These are phyloP conservation scores for Heteromormyrus szaboi DNA, from an alignment of 2,797 vertebrate species.

Conservation along the genomic window DNA sequence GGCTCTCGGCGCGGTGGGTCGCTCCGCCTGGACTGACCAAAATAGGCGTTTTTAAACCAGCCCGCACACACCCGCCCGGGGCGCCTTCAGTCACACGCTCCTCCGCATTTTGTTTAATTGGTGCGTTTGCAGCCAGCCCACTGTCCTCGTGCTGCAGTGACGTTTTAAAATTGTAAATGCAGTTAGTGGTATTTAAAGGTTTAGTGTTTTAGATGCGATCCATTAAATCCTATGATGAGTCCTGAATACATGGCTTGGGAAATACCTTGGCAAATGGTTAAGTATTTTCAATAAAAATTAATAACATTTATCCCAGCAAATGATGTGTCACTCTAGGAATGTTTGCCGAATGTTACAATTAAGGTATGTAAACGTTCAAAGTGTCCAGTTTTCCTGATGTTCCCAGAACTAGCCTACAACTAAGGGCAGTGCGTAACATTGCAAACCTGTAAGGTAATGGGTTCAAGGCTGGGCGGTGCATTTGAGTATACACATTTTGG, in stretches of 20 bases:
- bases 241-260: background rate
- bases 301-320: background rate
- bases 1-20: slow-evolving; percentile 40
- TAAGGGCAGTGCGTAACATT: background rate
- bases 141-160: background rate
- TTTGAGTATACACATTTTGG: background rate
- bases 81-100: background rate
- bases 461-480: background rate
- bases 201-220: background rate
- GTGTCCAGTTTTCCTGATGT: background rate
- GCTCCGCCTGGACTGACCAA: slow-evolving; percentile 37
- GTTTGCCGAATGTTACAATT: background rate
- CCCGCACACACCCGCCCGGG: background rate
- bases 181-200: background rate
- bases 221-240: background rate
- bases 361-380: background rate
- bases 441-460: background rate
- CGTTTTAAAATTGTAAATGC: background rate
- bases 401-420: background rate
- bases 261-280: background rate
- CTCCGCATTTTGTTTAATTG: background rate
- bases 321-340: background rate
- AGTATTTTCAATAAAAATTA: background rate
- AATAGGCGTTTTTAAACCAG: slow-evolving; percentile 13
- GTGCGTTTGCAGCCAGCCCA: background rate